Evolutionary conservation across 2,888 invertebrate species (phyloP).

Genomic region (Lypha dubia): DNA sequence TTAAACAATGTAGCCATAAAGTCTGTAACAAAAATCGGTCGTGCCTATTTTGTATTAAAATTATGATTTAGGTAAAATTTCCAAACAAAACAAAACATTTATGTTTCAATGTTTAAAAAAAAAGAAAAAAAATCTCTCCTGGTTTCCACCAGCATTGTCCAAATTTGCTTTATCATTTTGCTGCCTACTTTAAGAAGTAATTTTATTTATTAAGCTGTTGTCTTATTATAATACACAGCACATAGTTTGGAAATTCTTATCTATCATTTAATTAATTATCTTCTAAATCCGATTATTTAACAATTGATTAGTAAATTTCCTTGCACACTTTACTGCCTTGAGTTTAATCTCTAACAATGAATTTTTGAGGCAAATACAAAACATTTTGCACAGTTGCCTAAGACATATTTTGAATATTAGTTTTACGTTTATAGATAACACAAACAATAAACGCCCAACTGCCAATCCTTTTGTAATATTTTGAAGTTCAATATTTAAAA

Average conservation of each 20-base stretch:
- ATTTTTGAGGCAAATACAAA: neutral
- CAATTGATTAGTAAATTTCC: neutral
- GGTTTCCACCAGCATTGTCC: no score
- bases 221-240: no score
- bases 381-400: neutral
- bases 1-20: no score
- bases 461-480: neutral
- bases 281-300: neutral
- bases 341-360: neutral
- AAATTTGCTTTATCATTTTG: no score
- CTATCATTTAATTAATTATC: neutral
- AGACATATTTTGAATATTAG: neutral
- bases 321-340: neutral
- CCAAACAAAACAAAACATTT: no score
- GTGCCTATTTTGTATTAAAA: no score
- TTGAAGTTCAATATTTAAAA: neutral
- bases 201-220: neutral
- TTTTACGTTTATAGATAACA: conserved; percentile 2
- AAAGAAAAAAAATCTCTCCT: no score
- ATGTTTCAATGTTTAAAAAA: no score
- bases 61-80: no score
- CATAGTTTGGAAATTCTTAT: no score
- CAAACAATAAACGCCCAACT: neutral
- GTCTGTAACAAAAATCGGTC: no score
- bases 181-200: neutral